These are phyloP conservation scores for Pseudorectes ferrugineus DNA, from an alignment of 2,113 vertebrate species.

Conservation along the genomic window DNA sequence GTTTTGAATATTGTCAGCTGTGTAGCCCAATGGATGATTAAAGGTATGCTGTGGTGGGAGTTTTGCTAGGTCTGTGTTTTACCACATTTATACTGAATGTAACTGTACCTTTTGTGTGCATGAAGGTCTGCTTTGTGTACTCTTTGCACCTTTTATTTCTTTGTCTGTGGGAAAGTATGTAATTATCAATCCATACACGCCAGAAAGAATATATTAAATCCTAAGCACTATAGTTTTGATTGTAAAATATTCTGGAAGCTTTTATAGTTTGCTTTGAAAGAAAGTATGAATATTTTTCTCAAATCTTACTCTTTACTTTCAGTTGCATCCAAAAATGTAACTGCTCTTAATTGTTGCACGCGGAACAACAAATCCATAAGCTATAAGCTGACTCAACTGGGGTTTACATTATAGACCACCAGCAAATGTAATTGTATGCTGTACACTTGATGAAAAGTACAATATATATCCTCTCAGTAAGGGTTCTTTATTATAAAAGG, in stretches of 20 bases:
- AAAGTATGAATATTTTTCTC: background rate
- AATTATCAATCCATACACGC: background rate
- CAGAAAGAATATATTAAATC: background rate
- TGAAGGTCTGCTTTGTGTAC: background rate
- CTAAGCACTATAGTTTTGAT: background rate
- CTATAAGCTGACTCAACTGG: background rate
- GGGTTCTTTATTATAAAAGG: constrained; percentile 68
- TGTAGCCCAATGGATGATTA: background rate
- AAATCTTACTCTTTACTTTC: background rate
- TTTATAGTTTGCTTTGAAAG: background rate
- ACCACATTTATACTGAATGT: background rate
- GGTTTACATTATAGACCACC: constrained; percentile 65
- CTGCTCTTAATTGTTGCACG: background rate
- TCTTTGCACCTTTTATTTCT: background rate
- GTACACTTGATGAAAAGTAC: constrained; percentile 50
- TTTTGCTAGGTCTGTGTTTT: background rate
- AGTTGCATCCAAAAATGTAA: background rate
- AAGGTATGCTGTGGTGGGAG: background rate
- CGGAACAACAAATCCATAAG: background rate
- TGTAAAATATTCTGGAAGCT: background rate
- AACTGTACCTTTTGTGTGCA: background rate
- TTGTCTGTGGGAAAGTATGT: background rate
- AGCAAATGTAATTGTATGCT: constrained; percentile 61
- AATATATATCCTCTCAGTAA: constrained; percentile 64
- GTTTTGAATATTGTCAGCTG: background rate